A percentile compares a stretch with the other conserved stretches of the same genome.
Conservation (phyloP, 2,797 vertebrate genomes). For the Protosalanx chinensis region DNA sequence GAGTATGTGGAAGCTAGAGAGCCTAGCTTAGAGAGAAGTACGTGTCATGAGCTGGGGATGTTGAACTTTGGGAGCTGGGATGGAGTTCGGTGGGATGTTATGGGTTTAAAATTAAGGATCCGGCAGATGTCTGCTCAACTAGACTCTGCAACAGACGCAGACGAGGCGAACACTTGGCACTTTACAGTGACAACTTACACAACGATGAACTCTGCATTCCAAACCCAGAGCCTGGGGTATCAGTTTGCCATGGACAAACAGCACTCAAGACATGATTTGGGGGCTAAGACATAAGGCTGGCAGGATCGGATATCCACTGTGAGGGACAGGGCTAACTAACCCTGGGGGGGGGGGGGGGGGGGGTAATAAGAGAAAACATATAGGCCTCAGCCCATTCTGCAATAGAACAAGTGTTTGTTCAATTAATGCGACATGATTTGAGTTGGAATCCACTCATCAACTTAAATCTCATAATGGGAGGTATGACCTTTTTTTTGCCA, state of each 20-base stretch:
- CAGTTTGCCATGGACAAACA: constrained; percentile 23
- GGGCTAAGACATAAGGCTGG: too few relatives aligned
- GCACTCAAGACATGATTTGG: neutral
- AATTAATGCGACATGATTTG: neutral
- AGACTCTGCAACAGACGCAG: neutral
- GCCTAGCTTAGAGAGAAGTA: too few relatives aligned
- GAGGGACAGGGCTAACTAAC: constrained; percentile 41
- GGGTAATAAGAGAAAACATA: constrained; percentile 12
- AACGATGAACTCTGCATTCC: neutral
- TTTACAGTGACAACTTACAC: neutral
- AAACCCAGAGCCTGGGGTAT: neutral
- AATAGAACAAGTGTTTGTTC: neutral
- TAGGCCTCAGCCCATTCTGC: too few relatives aligned
- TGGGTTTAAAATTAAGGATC: too few relatives aligned
- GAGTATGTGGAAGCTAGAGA: neutral
- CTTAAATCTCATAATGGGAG: neutral
- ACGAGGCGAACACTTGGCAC: neutral
- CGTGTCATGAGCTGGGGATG: neutral
- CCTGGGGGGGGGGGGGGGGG: constrained; percentile 24
- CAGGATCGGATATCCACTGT: constrained; percentile 14
- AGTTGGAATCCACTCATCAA: too few relatives aligned
- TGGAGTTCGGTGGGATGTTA: too few relatives aligned
- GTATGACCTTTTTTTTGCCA: neutral
- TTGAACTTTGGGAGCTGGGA: too few relatives aligned
- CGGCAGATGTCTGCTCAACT: neutral